These are phyloP conservation scores for roundworm (Caenorhabditis elegans) DNA, from an alignment of 1,140 invertebrate species.

Conservation along the genomic window WBcel235 BX284605.5:698001-698500, in stretches of 20 bases:
- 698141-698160: slow-evolving; percentile 1
- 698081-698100: neutral
- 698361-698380: no score
- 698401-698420: no score
- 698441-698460: slow-evolving; percentile 1
- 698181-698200: neutral
- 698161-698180: neutral
- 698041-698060: neutral
- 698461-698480: neutral
- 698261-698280: neutral
- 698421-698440: neutral
- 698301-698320: neutral
- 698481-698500: neutral
- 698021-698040: neutral
- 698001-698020: no score
- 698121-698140: neutral
- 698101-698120: slow-evolving; percentile 20
- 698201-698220: slow-evolving; percentile 6
- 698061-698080: neutral
- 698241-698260: neutral
- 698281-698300: neutral
- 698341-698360: no score
- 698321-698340: neutral
- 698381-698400: no score
- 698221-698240: slow-evolving; percentile 17